Conservation (phyloP, 2,113 vertebrate species). For the Pholis gunnellus region DNA sequence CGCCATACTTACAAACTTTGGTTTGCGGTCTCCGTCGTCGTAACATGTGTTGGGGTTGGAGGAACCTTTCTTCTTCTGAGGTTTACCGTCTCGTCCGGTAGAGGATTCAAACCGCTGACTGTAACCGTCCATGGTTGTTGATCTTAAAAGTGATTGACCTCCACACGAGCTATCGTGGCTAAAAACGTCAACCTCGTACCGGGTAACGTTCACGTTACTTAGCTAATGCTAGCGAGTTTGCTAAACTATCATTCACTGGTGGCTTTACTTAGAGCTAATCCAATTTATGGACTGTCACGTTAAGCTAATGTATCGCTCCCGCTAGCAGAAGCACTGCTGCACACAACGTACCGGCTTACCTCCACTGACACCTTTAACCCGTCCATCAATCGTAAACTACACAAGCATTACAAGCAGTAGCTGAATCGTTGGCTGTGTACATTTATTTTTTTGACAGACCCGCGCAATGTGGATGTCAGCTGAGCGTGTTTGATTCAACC, state of each 20-base stretch:
- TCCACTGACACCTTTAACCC: not conserved
- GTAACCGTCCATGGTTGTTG: conserved; percentile 76
- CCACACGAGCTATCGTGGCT: not conserved
- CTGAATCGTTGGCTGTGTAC: not conserved
- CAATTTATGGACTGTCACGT: conserved; percentile 70
- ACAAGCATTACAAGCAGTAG: not conserved
- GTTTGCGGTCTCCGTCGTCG: conserved; percentile 83
- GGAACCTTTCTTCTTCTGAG: conserved; percentile 78
- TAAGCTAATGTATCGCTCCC: conserved; percentile 16
- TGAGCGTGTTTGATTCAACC: conserved; percentile 64
- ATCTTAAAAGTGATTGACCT: not conserved
- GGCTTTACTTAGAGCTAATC: conserved; percentile 78
- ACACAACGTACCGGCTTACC: not conserved
- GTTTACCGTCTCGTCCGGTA: conserved; percentile 73
- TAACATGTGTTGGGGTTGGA: conserved; percentile 25
- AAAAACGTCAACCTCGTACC: not conserved
- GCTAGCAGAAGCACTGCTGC: not conserved
- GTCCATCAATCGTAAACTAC: accelerated
- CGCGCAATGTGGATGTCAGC: conserved; percentile 62
- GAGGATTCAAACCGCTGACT: conserved; percentile 68
- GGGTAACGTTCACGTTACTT: not conserved
- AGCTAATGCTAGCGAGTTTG: conserved; percentile 51
- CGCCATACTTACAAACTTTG: conserved; percentile 84
- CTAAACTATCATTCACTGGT: conserved; percentile 60
- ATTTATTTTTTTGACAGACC: conserved; percentile 71